phyloP scores from a whole-genome alignment of 64 coral and sea anemone species.

The Actinia equina region DNA sequence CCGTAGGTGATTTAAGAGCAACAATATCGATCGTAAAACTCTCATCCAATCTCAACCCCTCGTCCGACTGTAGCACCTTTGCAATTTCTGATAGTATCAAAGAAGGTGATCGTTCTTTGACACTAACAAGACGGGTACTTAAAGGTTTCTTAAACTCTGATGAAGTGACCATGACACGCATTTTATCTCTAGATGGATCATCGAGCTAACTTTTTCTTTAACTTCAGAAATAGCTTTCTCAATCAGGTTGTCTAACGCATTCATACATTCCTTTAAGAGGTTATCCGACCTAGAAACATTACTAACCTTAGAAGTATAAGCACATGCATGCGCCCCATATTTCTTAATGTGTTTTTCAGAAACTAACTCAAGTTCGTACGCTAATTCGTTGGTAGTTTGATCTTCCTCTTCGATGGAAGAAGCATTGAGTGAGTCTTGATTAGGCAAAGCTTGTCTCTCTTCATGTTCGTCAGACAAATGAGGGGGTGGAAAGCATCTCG shows the following conservation, averaged over 20 bases:
- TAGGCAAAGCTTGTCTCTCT: not conserved
- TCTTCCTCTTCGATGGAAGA: slow-evolving; percentile 8
- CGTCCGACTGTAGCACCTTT: slow-evolving; percentile 31
- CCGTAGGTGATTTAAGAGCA: no score
- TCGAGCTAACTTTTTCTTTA: slow-evolving; percentile 10
- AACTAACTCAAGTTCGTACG: slow-evolving; percentile 1
- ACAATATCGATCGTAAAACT: no score
- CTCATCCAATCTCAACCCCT: not conserved
- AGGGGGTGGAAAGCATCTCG: slow-evolving; percentile 1
- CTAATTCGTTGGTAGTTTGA: not conserved
- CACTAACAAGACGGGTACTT: slow-evolving; percentile 5
- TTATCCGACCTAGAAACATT: not conserved
- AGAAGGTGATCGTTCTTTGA: not conserved
- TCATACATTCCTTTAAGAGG: slow-evolving; percentile 13
- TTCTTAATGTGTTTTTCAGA: slow-evolving; percentile 5
- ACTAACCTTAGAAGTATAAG: slow-evolving; percentile 15
- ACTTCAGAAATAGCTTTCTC: slow-evolving; percentile 11
- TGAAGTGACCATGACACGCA: slow-evolving; percentile 19
- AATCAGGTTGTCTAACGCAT: slow-evolving; percentile 12
- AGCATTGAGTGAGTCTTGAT: slow-evolving; percentile 8
- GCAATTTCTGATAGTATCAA: slow-evolving; percentile 28
- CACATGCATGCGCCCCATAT: not conserved
- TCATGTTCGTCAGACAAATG: not conserved
- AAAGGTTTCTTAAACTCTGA: not conserved
- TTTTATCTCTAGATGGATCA: slow-evolving; percentile 10